Base-by-base conservation (phyloP, 2,888 invertebrate genomes). In the Thumatha senex region DNA sequence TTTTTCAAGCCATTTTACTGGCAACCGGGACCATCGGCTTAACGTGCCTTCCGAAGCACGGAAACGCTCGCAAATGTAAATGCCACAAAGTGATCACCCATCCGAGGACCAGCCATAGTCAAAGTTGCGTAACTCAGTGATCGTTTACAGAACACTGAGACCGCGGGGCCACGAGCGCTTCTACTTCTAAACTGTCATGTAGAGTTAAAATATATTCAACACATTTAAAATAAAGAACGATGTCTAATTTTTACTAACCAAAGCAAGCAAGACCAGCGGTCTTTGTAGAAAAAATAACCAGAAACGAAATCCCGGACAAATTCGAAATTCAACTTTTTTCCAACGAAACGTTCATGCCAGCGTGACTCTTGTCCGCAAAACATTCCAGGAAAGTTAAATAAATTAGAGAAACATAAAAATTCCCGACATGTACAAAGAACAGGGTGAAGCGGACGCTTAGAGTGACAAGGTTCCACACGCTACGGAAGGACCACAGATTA, bases 331-430 rank as follows among this genome's bases (percentile, higher is more conserved):
- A 2, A 35, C 35, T 40, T 40, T 40, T 48, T 47, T 41, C 24
- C 5, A 11, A 1, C 10, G 15, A 34, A 31, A 40, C 43, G 9
- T 18, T 10, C 5, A 45, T 15, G 15, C 38, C 24, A 56, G 38
- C 48, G 14, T 14, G 12, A 40, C 46, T 12, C 46, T 41, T 31
- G 31, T 31, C 11, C 8, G 31, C 11, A 10, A 31, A 63, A 51
- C 43, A 45, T 56, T 39, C 48, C 42, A 35, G 49, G 40, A 35
- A 56, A 59, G 53, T 54, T 59, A 62, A 62, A 67, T 56, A 61
- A 60, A 69, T 67, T 57, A 63, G 51, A 43, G 40, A 44, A 41
- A 46, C 50, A 68, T 69, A 55, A 65, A 61, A 50, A 65, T 68
- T 65, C 56, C 38, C 46, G 55, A 41, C 58, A 48, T 52, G 58